Percentiles rank a stretch among this genome's conserved stretches.
phyloP scores from a whole-genome alignment of 2,888 invertebrate species.

The Trissolcus japonicus region DNA sequence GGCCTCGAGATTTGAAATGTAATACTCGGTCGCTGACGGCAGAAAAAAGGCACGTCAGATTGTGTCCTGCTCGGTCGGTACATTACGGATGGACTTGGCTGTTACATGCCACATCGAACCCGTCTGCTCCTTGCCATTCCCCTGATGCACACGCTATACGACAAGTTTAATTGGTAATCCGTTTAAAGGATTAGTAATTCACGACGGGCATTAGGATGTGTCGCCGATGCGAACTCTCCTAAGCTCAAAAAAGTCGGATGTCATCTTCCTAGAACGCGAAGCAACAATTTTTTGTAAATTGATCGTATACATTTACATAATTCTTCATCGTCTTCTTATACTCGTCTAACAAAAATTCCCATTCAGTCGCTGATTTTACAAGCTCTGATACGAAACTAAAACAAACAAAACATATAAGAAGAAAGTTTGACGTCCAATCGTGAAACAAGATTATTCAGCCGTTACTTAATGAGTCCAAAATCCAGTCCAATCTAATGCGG shows the following conservation, averaged over 20 bases:
- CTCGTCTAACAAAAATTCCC: background rate
- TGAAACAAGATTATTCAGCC: slow-evolving; percentile 73
- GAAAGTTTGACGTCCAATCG: slow-evolving; percentile 66
- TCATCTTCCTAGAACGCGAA: too few species aligned
- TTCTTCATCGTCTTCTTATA: too few species aligned
- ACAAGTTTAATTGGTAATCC: slow-evolving; percentile 76
- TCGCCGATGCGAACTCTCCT: slow-evolving; percentile 60
- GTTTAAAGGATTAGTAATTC: slow-evolving; percentile 75
- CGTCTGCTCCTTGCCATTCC: slow-evolving; percentile 32
- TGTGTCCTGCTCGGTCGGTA: slow-evolving; percentile 12
- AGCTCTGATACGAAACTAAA: background rate
- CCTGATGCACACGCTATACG: slow-evolving; percentile 55
- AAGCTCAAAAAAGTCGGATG: too few species aligned
- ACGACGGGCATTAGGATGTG: slow-evolving; percentile 73
- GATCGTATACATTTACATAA: too few species aligned
- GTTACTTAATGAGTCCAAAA: slow-evolving; percentile 68
- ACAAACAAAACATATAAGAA: background rate
- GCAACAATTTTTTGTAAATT: too few species aligned
- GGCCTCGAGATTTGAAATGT: slow-evolving; percentile 40
- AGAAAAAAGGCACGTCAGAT: slow-evolving; percentile 19
- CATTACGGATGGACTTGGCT: slow-evolving; percentile 25
- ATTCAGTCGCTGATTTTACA: background rate
- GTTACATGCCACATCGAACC: slow-evolving; percentile 37
- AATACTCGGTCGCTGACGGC: slow-evolving; percentile 21
- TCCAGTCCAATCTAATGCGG: slow-evolving; percentile 74